Evolutionary conservation across 2,888 invertebrate genomes (phyloP), one percentile per base, ranked within the genome.

Genomic region (Tipula confusa): DNA sequence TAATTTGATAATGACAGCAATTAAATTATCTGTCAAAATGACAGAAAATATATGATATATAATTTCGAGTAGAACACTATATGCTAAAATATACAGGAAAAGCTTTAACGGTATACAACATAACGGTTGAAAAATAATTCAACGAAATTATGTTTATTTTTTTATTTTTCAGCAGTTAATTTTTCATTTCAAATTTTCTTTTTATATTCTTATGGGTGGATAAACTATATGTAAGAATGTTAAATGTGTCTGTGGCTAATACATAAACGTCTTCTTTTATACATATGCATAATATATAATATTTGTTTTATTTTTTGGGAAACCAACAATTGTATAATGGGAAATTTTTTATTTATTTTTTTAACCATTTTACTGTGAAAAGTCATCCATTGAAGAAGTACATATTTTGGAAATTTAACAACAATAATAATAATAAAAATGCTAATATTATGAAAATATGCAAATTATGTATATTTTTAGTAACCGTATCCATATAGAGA

Each of bases 161-260:
- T n/a, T n/a, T n/a, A n/a, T 43, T 43, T 64, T 24, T 2, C 18
- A 64, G 2, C 9, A 64, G 24, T 64, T 64, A 64, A 64, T 64
- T 64, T 64, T 64, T 64, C 64, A 64, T 64, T 64, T 64, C 64
- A 64, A 9, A 6, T 64, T 43, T 43, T 43, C 0, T 43, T 43
- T 64, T 64, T 64, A 24, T 9, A n/a, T 38, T 43, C 1, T n/a
- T 43, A 5, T 43, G 24, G 64, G 24, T 64, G 64, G 64, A 24
- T 9, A 64, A 64, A 64, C 64, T 64, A 64, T 15, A 43, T 43
- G 7, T 43, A 43, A 7, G 64, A 64, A 24, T 64, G 64, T 24
- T 64, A 64, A 64, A 64, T 64, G 64, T 64, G 64, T 64, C 64
- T 64, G 64, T 64, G 64, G 64, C 24, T 64, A 24, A 43, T 43